Evolutionary conservation across 2,888 invertebrate species (phyloP).

Genomic region (Rhamnusium bicolor): DNA sequence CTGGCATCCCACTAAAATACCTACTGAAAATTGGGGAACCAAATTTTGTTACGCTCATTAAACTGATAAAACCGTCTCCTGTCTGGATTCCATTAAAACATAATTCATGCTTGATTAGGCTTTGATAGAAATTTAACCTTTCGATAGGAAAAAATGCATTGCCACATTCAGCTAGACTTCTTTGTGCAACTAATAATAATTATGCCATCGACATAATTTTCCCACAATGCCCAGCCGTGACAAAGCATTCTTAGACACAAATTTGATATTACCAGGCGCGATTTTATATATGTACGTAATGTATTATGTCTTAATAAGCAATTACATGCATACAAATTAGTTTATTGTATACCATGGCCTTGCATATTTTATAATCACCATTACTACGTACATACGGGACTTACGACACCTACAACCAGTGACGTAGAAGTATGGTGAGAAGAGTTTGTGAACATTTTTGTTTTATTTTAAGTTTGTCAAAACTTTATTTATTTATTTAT

Average conservation of each 20-base stretch:
- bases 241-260: not conserved
- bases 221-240: not conserved
- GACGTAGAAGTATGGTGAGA: too few species aligned
- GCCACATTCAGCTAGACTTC: not conserved
- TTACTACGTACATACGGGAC: not conserved
- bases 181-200: not conserved
- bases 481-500: too few species aligned
- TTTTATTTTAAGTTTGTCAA: too few species aligned
- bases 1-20: not conserved
- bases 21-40: not conserved
- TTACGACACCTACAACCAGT: not conserved
- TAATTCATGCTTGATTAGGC: not conserved
- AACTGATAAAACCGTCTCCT: not conserved
- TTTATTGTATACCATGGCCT: slow-evolving; percentile 6
- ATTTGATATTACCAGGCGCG: slow-evolving; percentile 5
- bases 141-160: not conserved
- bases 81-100: not conserved
- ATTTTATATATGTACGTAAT: not conserved
- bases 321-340: slow-evolving; percentile 9
- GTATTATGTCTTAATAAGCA: slow-evolving; percentile 4
- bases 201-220: not conserved
- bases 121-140: not conserved
- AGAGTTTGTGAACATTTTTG: too few species aligned
- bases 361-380: not conserved
- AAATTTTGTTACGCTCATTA: not conserved